Evolutionary conservation across 2,113 vertebrate genomes (phyloP).

Genomic region (Hypanus sabinus): DNA sequence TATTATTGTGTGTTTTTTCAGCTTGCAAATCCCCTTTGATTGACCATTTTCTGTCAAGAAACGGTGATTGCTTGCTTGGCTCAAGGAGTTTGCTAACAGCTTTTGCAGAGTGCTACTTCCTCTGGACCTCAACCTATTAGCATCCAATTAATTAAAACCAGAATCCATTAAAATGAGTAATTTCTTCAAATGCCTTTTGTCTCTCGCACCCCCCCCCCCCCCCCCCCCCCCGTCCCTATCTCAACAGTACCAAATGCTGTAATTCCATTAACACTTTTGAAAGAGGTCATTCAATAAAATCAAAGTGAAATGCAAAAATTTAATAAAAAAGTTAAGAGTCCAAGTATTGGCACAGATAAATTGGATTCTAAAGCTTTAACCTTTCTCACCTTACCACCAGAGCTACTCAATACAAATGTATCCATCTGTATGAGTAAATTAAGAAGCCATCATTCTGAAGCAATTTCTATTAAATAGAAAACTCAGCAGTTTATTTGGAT

Average conservation of each 20-base stretch:
- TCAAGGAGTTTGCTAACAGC: background rate
- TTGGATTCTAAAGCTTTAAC: background rate
- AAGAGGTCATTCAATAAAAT: constrained; percentile 5
- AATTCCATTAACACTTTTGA: background rate
- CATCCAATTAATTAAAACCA: background rate
- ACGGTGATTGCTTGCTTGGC: background rate
- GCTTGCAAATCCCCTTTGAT: background rate
- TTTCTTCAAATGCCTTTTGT: background rate
- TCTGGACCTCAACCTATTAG: background rate
- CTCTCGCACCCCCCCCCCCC: too few relatives aligned
- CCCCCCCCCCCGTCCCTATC: background rate
- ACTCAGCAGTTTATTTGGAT: background rate
- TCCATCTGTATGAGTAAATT: background rate
- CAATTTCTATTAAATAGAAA: background rate
- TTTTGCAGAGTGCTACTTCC: background rate
- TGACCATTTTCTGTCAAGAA: background rate
- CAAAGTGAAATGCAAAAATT: background rate
- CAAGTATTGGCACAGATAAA: background rate
- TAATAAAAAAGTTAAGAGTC: background rate
- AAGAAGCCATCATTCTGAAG: background rate
- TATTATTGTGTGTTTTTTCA: background rate
- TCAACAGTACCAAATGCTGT: background rate
- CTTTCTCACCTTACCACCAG: background rate
- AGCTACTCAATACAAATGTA: background rate
- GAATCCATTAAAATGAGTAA: background rate